Evolutionary conservation across 2,797 vertebrate genomes (phyloP), one percentile per base, ranked within the genome.

Genomic region (Trematomus bernacchii): DNA sequence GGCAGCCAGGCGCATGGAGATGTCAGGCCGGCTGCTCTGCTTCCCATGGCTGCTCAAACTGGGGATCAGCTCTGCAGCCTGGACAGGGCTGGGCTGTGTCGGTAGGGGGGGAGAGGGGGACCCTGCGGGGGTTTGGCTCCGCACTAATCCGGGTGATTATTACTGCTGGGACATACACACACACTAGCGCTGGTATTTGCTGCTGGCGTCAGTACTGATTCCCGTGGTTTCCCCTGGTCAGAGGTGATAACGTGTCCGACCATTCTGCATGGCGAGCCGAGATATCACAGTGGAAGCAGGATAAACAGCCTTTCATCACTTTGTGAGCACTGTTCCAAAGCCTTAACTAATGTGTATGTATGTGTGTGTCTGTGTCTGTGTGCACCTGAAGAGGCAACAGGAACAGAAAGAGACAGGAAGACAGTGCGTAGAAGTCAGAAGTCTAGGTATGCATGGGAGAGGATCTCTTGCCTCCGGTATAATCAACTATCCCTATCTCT

Each of bases 71-170:
- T 73, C 84, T 86, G 85, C 80, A 71, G 82, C 73, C 79, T 18
- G 85, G 76, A 81, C 51, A 21, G 80, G 82, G 86, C 71, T 48
- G 77, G 85, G 75, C 57, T 47, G 74, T 76, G 65, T 60, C 33
- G 27, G 62, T n/a, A 11, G 5, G 54, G 55, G 43, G 48, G 52
- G 33, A 37, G 21, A 40, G 37, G 62, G 83, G 73, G 81, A 80
- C 90, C 89, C 92, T 80, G 91, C 85, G 62, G 92, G 92, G 89
- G 91, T 90, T 89, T 93, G 92, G 92, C 92, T 93, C 92, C 88
- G 59, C 88, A 93, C 89, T 93, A 94, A 94, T 93, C 93, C 85
- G 73, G 83, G 91, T 92, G 92, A 93, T 94, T 94, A 94, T 93
- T 93, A 91, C 90, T 70, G 77, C 92, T 92, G 91, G 91, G 90